These are phyloP conservation scores for Climacteris rufus DNA, from an alignment of 2,113 vertebrate genomes.

Conservation along the genomic window DNA sequence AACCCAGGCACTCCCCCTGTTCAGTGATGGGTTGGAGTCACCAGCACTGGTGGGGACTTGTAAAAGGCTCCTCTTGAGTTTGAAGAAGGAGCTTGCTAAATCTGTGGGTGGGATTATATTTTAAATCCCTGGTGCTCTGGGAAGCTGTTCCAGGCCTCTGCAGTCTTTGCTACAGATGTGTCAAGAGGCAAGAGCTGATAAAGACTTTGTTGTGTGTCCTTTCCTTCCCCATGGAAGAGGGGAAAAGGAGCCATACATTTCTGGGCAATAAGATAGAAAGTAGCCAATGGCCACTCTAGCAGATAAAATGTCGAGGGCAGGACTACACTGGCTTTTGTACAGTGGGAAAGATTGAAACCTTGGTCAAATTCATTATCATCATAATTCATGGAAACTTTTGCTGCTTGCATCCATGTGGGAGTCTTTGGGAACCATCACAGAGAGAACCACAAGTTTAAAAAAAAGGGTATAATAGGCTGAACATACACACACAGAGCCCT, in stretches of 20 bases:
- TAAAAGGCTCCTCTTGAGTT: not conserved
- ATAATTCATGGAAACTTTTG: not conserved
- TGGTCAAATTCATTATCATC: not conserved
- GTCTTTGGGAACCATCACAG: accelerated
- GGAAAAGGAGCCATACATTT: not conserved
- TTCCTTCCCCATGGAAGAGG: not conserved
- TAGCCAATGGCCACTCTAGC: not conserved
- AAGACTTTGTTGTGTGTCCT: not conserved
- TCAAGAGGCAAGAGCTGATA: not conserved
- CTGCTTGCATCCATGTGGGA: not conserved
- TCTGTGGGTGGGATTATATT: not conserved
- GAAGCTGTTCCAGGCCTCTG: not conserved
- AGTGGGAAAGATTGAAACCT: not conserved
- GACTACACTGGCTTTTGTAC: not conserved
- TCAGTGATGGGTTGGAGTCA: not conserved
- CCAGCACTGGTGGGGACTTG: not conserved
- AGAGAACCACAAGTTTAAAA: not conserved
- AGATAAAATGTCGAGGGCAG: not conserved
- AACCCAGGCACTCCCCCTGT: accelerated
- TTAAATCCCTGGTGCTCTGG: not conserved
- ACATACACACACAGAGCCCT: not conserved
- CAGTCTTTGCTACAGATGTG: not conserved
- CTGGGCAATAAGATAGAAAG: not conserved
- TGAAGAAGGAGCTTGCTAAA: not conserved
- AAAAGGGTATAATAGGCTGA: not conserved